These are phyloP conservation scores for Geotrupes spiniger DNA, from an alignment of 2,888 invertebrate genomes.

Conservation along the genomic window DNA sequence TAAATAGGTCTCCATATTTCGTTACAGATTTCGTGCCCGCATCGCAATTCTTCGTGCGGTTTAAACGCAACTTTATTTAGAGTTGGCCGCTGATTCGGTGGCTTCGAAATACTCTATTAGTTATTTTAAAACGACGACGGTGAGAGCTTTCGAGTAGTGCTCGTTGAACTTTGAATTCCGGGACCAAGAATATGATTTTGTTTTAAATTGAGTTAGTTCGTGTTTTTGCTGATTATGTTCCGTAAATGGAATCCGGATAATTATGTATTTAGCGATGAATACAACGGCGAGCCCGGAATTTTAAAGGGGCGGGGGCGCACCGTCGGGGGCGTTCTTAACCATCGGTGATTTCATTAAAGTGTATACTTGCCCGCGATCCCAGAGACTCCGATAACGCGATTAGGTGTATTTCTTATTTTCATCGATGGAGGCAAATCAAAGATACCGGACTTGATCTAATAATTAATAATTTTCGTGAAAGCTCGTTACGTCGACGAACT, in stretches of 20 bases:
- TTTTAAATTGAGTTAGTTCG: conserved; percentile 29
- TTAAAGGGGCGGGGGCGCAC: conserved; percentile 20
- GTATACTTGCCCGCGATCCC: too few species aligned
- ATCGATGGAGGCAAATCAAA: too few species aligned
- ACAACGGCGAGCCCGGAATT: conserved; percentile 23
- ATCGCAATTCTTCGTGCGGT: background rate
- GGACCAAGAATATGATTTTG: conserved; percentile 27
- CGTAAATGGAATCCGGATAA: conserved; percentile 26
- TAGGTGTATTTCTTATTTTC: too few species aligned
- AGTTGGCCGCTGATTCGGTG: background rate
- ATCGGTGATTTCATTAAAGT: conserved; percentile 24
- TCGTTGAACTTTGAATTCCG: conserved; percentile 25
- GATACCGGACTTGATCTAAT: too few species aligned
- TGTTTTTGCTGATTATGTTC: conserved; percentile 28
- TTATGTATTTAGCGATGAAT: conserved; percentile 29
- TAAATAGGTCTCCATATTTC: too few species aligned
- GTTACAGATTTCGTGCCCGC: background rate
- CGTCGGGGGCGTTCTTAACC: conserved; percentile 18
- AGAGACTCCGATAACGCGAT: too few species aligned
- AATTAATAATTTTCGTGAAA: too few species aligned
- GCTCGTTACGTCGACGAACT: too few species aligned
- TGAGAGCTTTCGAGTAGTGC: conserved; percentile 9
- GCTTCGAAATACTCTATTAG: conserved; percentile 22
- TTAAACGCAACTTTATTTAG: background rate
- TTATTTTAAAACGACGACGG: conserved; percentile 23